Percentiles rank a stretch among this genome's conserved stretches.
phyloP scores from a whole-genome alignment of 2,888 invertebrate species.

The Yponomeuta plumbellus region DNA sequence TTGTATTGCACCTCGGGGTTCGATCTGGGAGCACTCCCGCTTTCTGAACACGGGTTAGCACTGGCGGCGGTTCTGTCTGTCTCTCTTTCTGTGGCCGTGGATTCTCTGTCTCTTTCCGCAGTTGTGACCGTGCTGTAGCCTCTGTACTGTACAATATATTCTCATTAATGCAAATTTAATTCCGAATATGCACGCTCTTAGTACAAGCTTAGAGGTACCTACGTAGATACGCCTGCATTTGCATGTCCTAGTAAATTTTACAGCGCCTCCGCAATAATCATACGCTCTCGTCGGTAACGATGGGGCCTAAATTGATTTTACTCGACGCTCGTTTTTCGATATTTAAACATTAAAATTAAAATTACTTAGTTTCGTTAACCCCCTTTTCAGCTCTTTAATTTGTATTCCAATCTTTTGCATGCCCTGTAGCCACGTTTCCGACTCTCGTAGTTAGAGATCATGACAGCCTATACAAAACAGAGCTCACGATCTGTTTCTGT shows the following conservation, averaged over 20 bases:
- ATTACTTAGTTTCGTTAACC: background rate
- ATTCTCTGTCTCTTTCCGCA: conserved; percentile 43
- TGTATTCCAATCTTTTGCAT: conserved; percentile 8
- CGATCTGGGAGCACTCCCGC: conserved; percentile 51
- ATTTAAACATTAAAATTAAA: background rate
- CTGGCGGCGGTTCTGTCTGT: conserved; percentile 76
- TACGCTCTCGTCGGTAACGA: background rate
- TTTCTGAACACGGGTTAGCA: conserved; percentile 70
- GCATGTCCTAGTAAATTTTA: conserved; percentile 22
- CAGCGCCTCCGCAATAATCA: conserved; percentile 12
- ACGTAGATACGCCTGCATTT: conserved; percentile 19
- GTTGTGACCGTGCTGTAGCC: conserved; percentile 37
- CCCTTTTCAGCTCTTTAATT: background rate
- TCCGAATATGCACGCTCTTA: conserved; percentile 16
- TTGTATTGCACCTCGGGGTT: conserved; percentile 14
- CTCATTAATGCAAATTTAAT: conserved; percentile 13
- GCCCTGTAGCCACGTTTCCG: conserved; percentile 5
- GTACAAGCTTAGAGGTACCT: conserved; percentile 14
- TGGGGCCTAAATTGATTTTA: background rate
- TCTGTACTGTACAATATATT: conserved; percentile 24
- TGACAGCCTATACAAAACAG: conserved; percentile 6
- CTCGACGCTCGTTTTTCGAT: background rate
- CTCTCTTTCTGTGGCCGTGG: conserved; percentile 77
- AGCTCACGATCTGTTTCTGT: conserved; percentile 30
- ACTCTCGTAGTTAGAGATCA: conserved; percentile 11